Percentiles rank a stretch among this genome's conserved stretches.
Evolutionary conservation across 1,140 invertebrate species (phyloP).

Genomic region (Bradysia coprophila): DNA sequence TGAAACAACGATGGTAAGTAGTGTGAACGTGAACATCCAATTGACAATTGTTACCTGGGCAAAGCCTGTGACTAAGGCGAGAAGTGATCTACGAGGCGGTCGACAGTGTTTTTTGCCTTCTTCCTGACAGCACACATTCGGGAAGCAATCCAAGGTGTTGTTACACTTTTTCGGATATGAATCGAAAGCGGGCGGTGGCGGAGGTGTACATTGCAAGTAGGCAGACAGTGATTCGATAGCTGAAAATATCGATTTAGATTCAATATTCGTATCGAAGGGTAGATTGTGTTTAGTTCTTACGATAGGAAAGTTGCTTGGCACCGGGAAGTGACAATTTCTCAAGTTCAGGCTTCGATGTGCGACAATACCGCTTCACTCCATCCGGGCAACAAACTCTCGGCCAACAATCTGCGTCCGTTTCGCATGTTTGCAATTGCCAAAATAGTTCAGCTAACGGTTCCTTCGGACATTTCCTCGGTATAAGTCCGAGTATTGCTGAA

Average conservation of each 20-base stretch:
- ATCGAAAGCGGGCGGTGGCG: conserved; percentile 39
- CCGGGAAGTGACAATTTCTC: conserved; percentile 35
- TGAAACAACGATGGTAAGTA: background rate
- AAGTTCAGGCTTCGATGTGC: conserved; percentile 38
- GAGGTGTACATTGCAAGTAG: conserved; percentile 49
- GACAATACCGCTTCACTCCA: conserved; percentile 37
- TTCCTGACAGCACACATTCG: conserved; percentile 56
- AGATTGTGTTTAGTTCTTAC: conserved; percentile 12
- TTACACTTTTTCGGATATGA: conserved; percentile 43
- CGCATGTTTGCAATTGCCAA: conserved; percentile 41
- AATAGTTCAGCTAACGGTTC: conserved; percentile 41
- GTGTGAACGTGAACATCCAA: background rate
- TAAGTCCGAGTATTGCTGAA: conserved; percentile 39
- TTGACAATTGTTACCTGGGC: conserved; percentile 18
- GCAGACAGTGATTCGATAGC: conserved; percentile 35
- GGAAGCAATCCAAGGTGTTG: conserved; percentile 48
- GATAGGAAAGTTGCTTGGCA: conserved; percentile 24
- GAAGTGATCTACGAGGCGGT: conserved; percentile 43
- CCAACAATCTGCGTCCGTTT: conserved; percentile 43
- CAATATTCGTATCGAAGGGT: conserved; percentile 2
- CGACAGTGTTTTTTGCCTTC: conserved; percentile 42
- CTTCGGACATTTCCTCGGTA: conserved; percentile 39
- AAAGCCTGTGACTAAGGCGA: conserved; percentile 38
- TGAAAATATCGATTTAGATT: conserved; percentile 13
- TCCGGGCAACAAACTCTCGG: conserved; percentile 51